phyloP scores from a whole-genome alignment of 2,113 vertebrate genomes.

The Mesocricetus auratus region DNA sequence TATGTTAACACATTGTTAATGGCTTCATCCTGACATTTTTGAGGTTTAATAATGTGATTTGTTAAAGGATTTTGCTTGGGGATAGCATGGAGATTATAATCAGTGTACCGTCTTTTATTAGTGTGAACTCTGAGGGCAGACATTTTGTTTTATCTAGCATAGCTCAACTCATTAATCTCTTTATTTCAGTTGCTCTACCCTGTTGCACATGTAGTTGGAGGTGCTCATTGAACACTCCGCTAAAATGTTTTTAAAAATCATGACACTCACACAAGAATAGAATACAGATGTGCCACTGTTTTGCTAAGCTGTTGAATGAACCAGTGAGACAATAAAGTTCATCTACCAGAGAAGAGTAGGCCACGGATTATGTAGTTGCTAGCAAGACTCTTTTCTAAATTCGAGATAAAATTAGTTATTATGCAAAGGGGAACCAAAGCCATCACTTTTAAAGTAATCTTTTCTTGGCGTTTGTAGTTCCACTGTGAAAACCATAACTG shows the following conservation, averaged over 20 bases:
- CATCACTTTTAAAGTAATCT: neutral
- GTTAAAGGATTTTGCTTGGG: neutral
- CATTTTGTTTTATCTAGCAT: neutral
- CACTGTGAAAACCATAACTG: neutral
- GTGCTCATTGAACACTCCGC: neutral
- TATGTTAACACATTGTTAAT: neutral
- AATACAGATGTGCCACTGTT: neutral
- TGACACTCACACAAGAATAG: neutral
- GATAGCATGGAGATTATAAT: neutral
- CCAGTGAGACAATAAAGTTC: neutral
- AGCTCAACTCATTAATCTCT: neutral
- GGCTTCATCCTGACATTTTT: neutral
- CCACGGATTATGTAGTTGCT: neutral
- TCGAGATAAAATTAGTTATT: neutral
- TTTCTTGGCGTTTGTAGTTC: neutral
- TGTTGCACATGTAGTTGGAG: neutral
- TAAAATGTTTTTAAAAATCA: neutral
- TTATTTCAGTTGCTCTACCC: neutral
- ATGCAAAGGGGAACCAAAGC: neutral
- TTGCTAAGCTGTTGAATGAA: constrained; percentile 1
- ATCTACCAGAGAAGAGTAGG: neutral
- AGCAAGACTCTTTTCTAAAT: neutral
- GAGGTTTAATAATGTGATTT: neutral
- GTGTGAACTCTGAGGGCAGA: neutral
- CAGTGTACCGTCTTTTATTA: neutral